Base-by-base conservation (phyloP, 2,113 vertebrate genomes). In the Poeciliopsis occidentalis region DNA sequence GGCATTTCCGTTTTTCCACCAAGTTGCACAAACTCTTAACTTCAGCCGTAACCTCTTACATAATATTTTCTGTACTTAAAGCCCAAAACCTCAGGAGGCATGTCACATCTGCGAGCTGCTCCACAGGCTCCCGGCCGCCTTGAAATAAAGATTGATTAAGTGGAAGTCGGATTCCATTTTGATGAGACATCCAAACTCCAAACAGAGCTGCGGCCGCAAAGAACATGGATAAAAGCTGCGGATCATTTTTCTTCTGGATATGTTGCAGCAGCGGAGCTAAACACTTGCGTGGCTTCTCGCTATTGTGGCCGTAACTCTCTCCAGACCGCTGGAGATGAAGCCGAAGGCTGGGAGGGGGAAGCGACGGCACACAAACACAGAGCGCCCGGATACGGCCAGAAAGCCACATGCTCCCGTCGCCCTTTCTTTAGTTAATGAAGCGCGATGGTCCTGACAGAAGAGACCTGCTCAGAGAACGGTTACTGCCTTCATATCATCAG, bases 161-260 rank as follows among this genome's bases (percentile, higher is more conserved):
- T 84, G 51, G 73, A 88, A 87, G 79, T 87, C 71, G 82, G 91
- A 93, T 93, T 92, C 88, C 82, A 88, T 83, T 84, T 90, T 86
- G 85, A 86, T 91, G 83, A 88, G 76, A 85, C 82, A 77, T 86
- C 57, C 75, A 82, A 90, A 91, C 87, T 89, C 80, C 60, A 84
- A 90, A 86, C 89, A 87, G 84, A 2, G 27, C 74, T 71, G 72
- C 64, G 87, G 88, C 90, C 89, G 77, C 85, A 88, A 60, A 77
- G 89, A 88, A 89, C 79, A 87, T 77, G 88, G 86, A 76, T 73
- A 73, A 90, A 88, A 93, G 86, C 87, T 89, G 86, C 72, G 71
- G 47, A 86, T 85, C 68, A 75, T 91, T 91, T 87, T 85, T 88
- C 83, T 87, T 76, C 76, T 85, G 85, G 88, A 90, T 71, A 60